A percentile compares a stretch with the other conserved stretches of the same genome.
These are phyloP conservation scores for Gambusia affinis DNA, from an alignment of 2,113 vertebrate species.

Conservation along the genomic window DNA sequence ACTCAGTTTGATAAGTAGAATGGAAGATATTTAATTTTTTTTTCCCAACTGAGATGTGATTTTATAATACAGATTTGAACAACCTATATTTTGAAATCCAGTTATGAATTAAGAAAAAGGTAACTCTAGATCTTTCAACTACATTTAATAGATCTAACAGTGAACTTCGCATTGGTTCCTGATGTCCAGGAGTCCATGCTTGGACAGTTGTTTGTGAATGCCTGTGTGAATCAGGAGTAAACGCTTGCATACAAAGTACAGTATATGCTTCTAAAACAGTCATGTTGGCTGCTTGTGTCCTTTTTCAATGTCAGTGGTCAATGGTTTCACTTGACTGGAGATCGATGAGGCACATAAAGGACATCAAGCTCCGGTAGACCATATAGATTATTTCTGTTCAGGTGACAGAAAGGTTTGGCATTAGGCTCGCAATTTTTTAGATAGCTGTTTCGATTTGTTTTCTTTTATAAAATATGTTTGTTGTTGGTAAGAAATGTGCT, in stretches of 20 bases:
- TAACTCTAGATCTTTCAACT: background rate
- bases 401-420: background rate
- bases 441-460: background rate
- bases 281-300: slow-evolving; percentile 28
- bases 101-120: background rate
- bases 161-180: background rate
- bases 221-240: background rate
- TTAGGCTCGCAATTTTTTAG: background rate
- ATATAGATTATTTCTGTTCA: slow-evolving; percentile 35
- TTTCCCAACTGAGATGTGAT: background rate
- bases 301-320: slow-evolving; percentile 44
- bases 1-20: background rate
- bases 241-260: slow-evolving; percentile 10
- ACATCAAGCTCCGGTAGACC: slow-evolving; percentile 42
- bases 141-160: background rate
- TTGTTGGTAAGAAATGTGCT: too few species aligned
- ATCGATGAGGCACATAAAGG: slow-evolving; percentile 58
- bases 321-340: slow-evolving; percentile 54
- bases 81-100: background rate
- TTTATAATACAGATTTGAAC: background rate
- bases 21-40: background rate
- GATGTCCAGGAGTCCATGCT: background rate
- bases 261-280: slow-evolving; percentile 13
- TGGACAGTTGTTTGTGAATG: background rate
- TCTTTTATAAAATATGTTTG: background rate